A percentile compares a stretch with the other conserved stretches of the same genome.
Evolutionary conservation across 2,888 invertebrate genomes (phyloP).

Genomic region (Strigamia transsilvanica): DNA sequence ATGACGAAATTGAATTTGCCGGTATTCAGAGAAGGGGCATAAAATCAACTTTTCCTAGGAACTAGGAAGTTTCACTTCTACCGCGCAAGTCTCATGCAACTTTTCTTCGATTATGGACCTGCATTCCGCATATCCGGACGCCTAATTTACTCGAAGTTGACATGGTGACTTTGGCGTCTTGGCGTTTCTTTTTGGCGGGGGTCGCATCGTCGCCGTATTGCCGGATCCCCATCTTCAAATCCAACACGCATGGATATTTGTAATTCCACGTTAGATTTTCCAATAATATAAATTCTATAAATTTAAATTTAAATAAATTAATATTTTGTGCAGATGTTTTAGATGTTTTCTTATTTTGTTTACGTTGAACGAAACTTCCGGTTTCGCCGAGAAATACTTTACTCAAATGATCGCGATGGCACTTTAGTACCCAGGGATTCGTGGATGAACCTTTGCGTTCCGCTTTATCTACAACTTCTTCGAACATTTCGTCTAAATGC

Average conservation of each 20-base stretch:
- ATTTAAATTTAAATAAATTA: no score
- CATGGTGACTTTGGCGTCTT: slow-evolving; percentile 67
- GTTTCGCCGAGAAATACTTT: slow-evolving; percentile 61
- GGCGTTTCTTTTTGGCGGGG: slow-evolving; percentile 66
- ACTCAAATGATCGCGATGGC: slow-evolving; percentile 66
- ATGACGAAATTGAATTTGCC: no score
- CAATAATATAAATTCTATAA: slow-evolving; percentile 68
- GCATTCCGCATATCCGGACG: slow-evolving; percentile 68
- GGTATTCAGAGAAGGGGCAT: neutral
- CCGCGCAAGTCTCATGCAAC: no score
- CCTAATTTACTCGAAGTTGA: slow-evolving; percentile 69
- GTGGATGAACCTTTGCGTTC: slow-evolving; percentile 59
- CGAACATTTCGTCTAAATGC: slow-evolving; percentile 60
- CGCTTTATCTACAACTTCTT: slow-evolving; percentile 59
- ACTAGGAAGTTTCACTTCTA: no score
- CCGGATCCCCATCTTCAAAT: slow-evolving; percentile 70
- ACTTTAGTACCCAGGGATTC: slow-evolving; percentile 69
- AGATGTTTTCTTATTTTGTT: no score
- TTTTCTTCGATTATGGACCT: slow-evolving; percentile 60
- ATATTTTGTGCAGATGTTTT: no score
- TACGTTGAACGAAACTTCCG: slow-evolving; percentile 59
- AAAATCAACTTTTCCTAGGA: no score
- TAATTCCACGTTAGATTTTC: slow-evolving; percentile 70
- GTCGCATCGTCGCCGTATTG: slow-evolving; percentile 69
- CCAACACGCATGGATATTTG: slow-evolving; percentile 68